Percentiles rank a stretch among this genome's conserved stretches.
Conservation (phyloP, 1,140 invertebrate species). For the Stenopsyche tienmushanensis region DNA sequence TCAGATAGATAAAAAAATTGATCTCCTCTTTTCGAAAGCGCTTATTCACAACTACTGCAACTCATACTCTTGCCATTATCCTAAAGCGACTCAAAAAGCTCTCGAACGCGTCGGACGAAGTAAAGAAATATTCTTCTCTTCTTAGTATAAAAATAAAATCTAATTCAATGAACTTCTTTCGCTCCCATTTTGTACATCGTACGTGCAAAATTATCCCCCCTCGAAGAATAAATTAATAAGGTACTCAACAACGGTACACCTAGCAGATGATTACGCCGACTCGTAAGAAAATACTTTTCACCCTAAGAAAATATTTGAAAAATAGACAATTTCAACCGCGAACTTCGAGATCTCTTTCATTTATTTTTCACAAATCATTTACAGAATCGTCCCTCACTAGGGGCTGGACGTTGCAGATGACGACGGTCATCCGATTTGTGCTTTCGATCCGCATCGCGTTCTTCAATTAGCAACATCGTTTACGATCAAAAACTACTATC, state of each 20-base stretch:
- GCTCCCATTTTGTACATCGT: conserved; percentile 41
- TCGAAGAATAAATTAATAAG: not conserved
- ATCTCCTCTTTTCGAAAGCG: too few species aligned
- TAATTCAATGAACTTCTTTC: conserved; percentile 37
- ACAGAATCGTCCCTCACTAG: not conserved
- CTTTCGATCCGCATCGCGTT: not conserved
- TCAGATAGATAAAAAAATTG: not conserved
- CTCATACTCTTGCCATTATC: too few species aligned
- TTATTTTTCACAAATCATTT: too few species aligned
- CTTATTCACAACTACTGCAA: too few species aligned
- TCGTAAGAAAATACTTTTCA: conserved; percentile 24
- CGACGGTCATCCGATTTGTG: not conserved
- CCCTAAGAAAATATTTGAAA: conserved; percentile 27
- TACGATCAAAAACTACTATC: not conserved
- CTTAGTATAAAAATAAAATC: conserved; percentile 42
- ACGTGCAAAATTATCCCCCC: conserved; percentile 34
- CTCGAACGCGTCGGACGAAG: too few species aligned
- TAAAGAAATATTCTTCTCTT: too few species aligned
- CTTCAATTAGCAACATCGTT: not conserved
- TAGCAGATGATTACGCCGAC: not conserved
- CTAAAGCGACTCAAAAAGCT: too few species aligned
- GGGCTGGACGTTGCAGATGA: not conserved
- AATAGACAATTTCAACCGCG: conserved; percentile 6
- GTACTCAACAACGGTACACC: conserved; percentile 5
- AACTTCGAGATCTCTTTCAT: not conserved